Evolutionary conservation across 2,888 invertebrate species (phyloP), one percentile per base, ranked within the genome.

Genomic region (Ornithoptera priamus): DNA sequence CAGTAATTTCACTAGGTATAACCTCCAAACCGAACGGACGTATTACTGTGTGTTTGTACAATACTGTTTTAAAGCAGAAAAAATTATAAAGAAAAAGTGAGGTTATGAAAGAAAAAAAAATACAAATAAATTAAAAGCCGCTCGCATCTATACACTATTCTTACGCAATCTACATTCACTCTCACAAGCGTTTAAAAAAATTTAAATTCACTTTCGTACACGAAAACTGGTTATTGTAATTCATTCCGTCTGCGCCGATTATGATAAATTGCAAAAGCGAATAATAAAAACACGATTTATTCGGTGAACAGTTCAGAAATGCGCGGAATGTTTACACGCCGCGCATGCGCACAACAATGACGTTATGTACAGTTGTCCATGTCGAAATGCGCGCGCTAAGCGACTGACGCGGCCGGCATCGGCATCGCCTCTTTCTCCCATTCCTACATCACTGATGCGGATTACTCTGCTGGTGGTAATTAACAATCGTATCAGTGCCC

Each of bases 331-430:
- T 79, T 78, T 78, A 82, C 79, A 46, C 77, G 10, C 8, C 7
- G 80, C 78, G 81, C n/a, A 80, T 77, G 73, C 80, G 79, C 77
- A 73, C 73, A 71, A 75, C 77, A 80, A 76, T 78, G 81, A 86
- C 85, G 88, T 87, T 87, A 87, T 83, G 84, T 85, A 87, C 85
- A 89, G 87, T 87, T 91, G 92, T 90, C 92, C 90, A 91, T 90
- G 82, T 90, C 89, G 91, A 91, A 90, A 87, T 92, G 86, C 87
- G 90, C 89, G 89, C 85, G 90, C 85, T 71, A 83, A 82, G 78
- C 85, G 91, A 92, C 91, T 91, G 92, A 82, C 78, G 81, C 79
- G 24, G 85, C 86, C 86, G 85, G 80, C 88, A 83, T 78, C 83
- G 84, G 85, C 87, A 84, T 80, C 86, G 85, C 39, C 86, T 90